A percentile compares a stretch with the other conserved stretches of the same genome.
Conservation (phyloP, 2,888 invertebrate genomes). For the Troilus luridus region DNA sequence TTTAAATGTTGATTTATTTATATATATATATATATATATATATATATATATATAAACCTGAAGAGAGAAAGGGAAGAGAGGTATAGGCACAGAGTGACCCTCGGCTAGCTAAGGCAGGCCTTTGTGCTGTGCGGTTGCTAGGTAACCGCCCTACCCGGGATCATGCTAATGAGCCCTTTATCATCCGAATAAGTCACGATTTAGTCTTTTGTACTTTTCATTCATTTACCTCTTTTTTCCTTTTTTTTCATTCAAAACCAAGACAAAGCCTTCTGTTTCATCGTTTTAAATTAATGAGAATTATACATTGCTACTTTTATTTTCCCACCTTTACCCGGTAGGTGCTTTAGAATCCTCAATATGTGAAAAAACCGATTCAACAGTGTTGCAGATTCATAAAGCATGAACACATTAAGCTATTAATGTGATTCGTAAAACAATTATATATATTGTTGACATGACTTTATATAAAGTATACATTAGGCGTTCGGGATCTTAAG, state of each 20-base stretch:
- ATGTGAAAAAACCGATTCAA: background rate
- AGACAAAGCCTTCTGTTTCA: constrained; percentile 49
- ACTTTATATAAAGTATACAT: no score
- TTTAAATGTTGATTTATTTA: background rate
- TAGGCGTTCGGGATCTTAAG: no score
- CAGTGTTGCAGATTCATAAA: background rate
- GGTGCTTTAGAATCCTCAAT: background rate
- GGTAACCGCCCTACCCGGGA: constrained; percentile 6
- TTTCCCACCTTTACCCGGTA: background rate
- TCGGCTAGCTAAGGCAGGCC: background rate
- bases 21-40: background rate
- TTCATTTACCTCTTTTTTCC: constrained; percentile 37
- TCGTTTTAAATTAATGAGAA: constrained; percentile 50
- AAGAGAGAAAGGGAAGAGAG: background rate
- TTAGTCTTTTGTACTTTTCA: constrained; percentile 44
- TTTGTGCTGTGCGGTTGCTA: constrained; percentile 35
- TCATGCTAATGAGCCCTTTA: constrained; percentile 38
- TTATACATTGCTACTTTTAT: background rate
- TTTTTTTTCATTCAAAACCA: constrained; percentile 43
- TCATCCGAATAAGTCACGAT: constrained; percentile 48
- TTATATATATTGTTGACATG: no score
- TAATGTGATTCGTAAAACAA: no score
- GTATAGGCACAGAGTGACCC: background rate
- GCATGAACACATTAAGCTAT: no score
- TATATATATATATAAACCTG: background rate